Conservation (phyloP, 2,113 vertebrate genomes). For the Aptenodytes patagonicus region DNA sequence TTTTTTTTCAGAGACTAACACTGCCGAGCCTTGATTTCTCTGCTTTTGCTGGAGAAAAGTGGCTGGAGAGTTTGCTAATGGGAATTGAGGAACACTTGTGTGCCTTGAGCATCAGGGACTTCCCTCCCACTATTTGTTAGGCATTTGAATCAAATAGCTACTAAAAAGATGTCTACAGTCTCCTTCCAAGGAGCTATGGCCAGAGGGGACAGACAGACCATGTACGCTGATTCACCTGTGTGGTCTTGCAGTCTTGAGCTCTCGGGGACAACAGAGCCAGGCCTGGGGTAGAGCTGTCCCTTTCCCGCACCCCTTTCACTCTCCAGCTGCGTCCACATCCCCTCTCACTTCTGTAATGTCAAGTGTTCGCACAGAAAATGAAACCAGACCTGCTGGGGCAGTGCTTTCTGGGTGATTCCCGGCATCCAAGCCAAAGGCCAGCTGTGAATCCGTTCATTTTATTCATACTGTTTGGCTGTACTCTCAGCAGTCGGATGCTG, state of each 20-base stretch:
- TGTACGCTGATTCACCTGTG: accelerated
- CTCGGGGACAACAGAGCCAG: accelerated
- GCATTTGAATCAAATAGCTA: background rate
- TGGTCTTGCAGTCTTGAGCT: background rate
- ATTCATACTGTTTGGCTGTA: background rate
- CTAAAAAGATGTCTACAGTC: background rate
- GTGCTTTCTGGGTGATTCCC: background rate
- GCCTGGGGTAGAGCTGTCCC: background rate
- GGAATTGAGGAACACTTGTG: background rate
- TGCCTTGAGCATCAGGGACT: background rate
- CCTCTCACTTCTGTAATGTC: background rate
- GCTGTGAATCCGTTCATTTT: background rate
- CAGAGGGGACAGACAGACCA: background rate
- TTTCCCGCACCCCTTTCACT: accelerated
- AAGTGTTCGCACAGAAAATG: background rate
- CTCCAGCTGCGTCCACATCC: background rate
- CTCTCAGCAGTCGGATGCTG: background rate
- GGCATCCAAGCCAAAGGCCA: accelerated
- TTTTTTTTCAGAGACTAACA: background rate
- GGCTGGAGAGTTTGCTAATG: background rate
- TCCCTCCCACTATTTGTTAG: background rate
- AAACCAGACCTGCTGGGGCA: background rate
- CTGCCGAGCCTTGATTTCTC: background rate
- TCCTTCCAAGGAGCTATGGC: background rate
- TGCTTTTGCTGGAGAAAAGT: background rate